Base-by-base conservation (phyloP, 2,797 vertebrate genomes). In the Echiichthys vipera region DNA sequence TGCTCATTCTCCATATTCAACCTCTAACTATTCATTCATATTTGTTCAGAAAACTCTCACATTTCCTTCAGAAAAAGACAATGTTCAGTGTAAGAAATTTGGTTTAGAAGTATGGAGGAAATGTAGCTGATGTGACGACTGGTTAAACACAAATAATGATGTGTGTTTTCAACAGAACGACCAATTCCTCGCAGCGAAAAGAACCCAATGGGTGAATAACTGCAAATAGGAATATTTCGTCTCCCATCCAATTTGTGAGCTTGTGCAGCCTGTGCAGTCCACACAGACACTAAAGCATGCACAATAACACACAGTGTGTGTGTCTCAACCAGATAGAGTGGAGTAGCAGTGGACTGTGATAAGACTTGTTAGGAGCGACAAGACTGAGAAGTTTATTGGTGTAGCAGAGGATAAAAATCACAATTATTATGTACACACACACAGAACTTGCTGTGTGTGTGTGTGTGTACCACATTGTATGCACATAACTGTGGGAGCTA, bases 351-450 rank as follows among this genome's bases (percentile, higher is more conserved):
- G 18, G 3, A n/a, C 36, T 70, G 29, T 45, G 30, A 64, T 65
- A 46, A 64, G 32, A 32, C 56, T 68, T 72, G 49, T 57, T 51
- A 50, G 36, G 47, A 66, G 55, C 32, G 14, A 13, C 15, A 3
- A 6, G 47, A 55, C 40, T 10, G 57, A 30, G 25, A 64, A 22
- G 25, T 66, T 61, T 42, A 47, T 27, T 46, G 32, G 5, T 32
- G 34, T 12, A 15, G 17, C 34, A 36, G 34, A 51, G 1, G 20
- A 49, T 53, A 43, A 39, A 59, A 37, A 13, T 24, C 34, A 67
- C 22, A 51, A 25, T 59, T 4, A 46, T 18, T 40, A 40, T 10
- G 24, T 10, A 24, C 29, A 58, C 24, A 53, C 7, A 37, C 7
- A 32, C 8, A 32, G 34, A 46, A 46, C 11, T 53, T 45, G 37